Evolutionary conservation across 2,797 vertebrate species (phyloP).

Genomic region (Triplophysa yarkandensis): DNA sequence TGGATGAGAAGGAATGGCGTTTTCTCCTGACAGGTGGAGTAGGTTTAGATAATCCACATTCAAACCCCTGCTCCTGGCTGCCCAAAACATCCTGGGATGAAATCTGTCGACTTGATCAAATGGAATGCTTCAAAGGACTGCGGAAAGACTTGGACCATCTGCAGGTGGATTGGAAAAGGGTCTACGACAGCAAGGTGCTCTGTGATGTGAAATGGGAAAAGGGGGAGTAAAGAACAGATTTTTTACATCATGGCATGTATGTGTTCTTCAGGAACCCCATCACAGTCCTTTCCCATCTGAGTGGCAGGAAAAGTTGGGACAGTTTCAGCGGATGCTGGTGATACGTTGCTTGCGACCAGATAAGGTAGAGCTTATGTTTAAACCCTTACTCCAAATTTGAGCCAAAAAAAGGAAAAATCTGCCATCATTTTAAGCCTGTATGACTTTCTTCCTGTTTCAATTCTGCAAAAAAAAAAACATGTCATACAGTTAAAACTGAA

Average conservation of each 20-base stretch:
- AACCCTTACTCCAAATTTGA: no score
- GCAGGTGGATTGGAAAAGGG: slow-evolving; percentile 75
- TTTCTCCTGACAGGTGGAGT: slow-evolving; percentile 88
- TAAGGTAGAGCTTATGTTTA: slow-evolving; percentile 75
- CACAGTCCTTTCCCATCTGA: slow-evolving; percentile 78
- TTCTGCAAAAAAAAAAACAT: no score
- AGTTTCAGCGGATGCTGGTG: slow-evolving; percentile 86
- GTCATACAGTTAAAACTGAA: no score
- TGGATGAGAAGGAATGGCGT: slow-evolving; percentile 84
- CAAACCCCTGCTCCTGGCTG: slow-evolving; percentile 85
- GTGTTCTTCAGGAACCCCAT: slow-evolving; percentile 76
- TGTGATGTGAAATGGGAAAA: no score
- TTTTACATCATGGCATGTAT: slow-evolving; percentile 39
- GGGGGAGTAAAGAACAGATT: no score
- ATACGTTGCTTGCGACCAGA: slow-evolving; percentile 86
- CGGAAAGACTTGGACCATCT: slow-evolving; percentile 72
- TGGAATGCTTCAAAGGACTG: slow-evolving; percentile 76
- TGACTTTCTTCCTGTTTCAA: no score
- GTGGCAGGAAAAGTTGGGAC: slow-evolving; percentile 76
- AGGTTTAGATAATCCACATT: no score
- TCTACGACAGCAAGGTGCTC: slow-evolving; percentile 84
- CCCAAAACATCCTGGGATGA: slow-evolving; percentile 89
- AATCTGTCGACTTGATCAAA: slow-evolving; percentile 81
- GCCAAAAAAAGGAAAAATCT: no score
- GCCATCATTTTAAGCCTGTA: no score